A percentile compares a stretch with the other conserved stretches of the same genome.
phyloP scores from a whole-genome alignment of 2,888 invertebrate species.

The Idaea straminata region DNA sequence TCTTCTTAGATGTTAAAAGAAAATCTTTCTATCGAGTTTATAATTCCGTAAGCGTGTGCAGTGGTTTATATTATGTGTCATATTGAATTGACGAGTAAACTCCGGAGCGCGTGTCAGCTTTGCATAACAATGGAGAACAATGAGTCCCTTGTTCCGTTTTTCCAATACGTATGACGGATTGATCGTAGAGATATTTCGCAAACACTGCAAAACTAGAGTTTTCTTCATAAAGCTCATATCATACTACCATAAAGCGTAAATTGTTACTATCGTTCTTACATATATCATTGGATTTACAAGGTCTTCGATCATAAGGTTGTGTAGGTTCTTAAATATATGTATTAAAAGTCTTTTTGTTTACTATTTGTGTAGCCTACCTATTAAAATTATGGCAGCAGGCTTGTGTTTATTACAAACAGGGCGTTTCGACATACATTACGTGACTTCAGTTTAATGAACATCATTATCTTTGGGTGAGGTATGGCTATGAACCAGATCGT shows the following conservation, averaged over 20 bases:
- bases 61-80: slow-evolving; percentile 50
- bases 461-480: slow-evolving; percentile 34
- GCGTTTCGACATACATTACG: slow-evolving; percentile 45
- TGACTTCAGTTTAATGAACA: slow-evolving; percentile 35
- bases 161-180: slow-evolving; percentile 34
- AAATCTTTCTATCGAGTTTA: slow-evolving; percentile 31
- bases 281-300: slow-evolving; percentile 28
- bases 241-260: slow-evolving; percentile 24
- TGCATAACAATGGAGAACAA: slow-evolving; percentile 60
- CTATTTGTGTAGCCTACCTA: slow-evolving; percentile 28
- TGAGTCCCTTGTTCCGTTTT: slow-evolving; percentile 42
- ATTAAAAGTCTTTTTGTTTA: slow-evolving; percentile 11
- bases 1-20: background rate
- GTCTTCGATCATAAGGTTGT: slow-evolving; percentile 12
- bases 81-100: slow-evolving; percentile 50
- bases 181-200: slow-evolving; percentile 26
- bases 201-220: slow-evolving; percentile 9
- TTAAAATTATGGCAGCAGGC: slow-evolving; percentile 36
- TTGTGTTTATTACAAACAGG: slow-evolving; percentile 42
- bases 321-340: slow-evolving; percentile 17
- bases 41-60: slow-evolving; percentile 37
- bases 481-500: slow-evolving; percentile 31
- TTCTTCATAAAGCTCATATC: background rate
- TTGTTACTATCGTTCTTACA: slow-evolving; percentile 28
- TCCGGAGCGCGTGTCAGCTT: slow-evolving; percentile 50